These are phyloP conservation scores for Pseudomyrmex gracilis DNA, from an alignment of 1,140 invertebrate genomes.

Conservation along the genomic window DNA sequence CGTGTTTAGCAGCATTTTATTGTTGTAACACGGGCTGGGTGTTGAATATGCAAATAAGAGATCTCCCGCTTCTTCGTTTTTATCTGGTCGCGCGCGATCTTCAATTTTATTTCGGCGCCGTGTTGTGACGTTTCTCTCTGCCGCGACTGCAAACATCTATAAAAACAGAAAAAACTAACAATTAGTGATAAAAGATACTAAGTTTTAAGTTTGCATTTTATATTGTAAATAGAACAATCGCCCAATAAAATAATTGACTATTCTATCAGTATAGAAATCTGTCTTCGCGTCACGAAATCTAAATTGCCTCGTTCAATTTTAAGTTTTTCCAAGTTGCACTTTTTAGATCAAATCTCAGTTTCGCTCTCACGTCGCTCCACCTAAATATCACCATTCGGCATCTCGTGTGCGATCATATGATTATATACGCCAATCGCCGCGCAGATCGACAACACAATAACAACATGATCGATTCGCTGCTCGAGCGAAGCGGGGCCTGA, in stretches of 20 bases:
- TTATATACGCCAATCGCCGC: neutral
- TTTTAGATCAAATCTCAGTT: neutral
- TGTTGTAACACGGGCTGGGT: constrained; percentile 76
- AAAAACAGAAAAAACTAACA: too few relatives aligned
- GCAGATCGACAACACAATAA: constrained; percentile 40
- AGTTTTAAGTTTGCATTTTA: too few relatives aligned
- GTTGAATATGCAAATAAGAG: constrained; percentile 79
- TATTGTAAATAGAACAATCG: too few relatives aligned
- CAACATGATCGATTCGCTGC: constrained; percentile 38
- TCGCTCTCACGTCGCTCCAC: neutral
- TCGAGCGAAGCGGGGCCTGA: neutral
- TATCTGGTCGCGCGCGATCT: constrained; percentile 34
- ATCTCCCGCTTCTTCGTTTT: constrained; percentile 57
- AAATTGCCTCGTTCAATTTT: neutral
- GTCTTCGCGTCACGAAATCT: neutral
- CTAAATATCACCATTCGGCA: neutral
- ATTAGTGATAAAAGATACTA: too few relatives aligned
- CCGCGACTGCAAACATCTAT: too few relatives aligned
- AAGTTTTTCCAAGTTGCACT: neutral
- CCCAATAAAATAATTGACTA: too few relatives aligned
- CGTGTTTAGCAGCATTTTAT: constrained; percentile 82
- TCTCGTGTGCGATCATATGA: neutral
- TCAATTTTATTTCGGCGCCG: constrained; percentile 59
- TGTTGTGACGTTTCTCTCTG: constrained; percentile 18
- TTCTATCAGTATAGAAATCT: too few relatives aligned